These are phyloP conservation scores for Stenchaetothrips biformis DNA, from an alignment of 2,888 invertebrate species.

Conservation along the genomic window DNA sequence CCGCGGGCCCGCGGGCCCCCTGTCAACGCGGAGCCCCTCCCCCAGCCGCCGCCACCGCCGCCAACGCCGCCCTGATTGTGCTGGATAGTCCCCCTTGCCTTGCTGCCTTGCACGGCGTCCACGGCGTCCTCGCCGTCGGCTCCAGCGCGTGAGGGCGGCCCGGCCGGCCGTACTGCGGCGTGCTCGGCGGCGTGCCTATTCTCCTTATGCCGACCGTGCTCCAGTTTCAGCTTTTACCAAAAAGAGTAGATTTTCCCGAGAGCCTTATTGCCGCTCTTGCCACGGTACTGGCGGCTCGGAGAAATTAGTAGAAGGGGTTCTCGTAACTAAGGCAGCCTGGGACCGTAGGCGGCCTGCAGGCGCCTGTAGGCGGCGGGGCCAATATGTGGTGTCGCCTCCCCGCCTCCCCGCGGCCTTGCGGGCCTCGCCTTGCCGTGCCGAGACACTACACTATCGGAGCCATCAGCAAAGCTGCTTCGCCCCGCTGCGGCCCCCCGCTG, in stretches of 20 bases:
- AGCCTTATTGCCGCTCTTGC: too few species aligned
- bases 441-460: slow-evolving; percentile 9
- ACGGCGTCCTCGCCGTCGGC: too few species aligned
- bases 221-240: too few species aligned
- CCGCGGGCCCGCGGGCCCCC: not conserved
- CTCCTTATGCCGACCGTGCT: too few species aligned
- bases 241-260: too few species aligned
- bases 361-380: not conserved
- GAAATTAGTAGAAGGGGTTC: too few species aligned
- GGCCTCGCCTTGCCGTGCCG: not conserved
- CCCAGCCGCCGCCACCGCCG: not conserved
- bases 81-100: not conserved
- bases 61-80: too few species aligned
- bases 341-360: not conserved
- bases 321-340: not conserved
- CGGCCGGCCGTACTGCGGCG: too few species aligned
- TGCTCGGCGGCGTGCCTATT: too few species aligned
- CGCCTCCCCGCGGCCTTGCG: not conserved
- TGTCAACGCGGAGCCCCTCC: not conserved
- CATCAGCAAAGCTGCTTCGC: not conserved
- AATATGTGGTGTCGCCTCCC: not conserved
- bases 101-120: not conserved
- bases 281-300: too few species aligned
- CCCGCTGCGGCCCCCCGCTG: not conserved
- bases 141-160: too few species aligned